Conservation (phyloP, 2,797 vertebrate genomes). For the Sebastiscus tertius region DNA sequence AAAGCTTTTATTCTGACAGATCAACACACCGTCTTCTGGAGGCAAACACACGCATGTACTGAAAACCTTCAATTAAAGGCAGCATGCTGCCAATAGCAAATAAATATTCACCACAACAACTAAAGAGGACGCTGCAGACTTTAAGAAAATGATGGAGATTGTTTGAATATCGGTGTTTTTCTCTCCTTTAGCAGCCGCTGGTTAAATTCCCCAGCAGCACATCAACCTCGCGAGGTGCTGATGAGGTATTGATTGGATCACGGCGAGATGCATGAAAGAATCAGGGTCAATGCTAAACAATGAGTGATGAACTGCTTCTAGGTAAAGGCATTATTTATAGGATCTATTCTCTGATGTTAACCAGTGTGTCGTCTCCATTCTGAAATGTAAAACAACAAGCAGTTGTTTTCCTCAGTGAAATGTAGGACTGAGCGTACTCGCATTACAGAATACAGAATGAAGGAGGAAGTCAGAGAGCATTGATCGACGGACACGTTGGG, state of each 20-base stretch:
- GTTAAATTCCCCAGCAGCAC: slow-evolving; percentile 11
- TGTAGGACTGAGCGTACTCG: background rate
- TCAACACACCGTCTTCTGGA: background rate
- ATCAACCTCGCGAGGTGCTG: background rate
- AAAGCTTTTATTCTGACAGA: background rate
- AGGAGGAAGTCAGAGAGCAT: background rate
- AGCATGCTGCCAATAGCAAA: background rate
- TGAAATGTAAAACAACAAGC: background rate
- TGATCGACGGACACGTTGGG: background rate
- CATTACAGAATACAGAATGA: background rate
- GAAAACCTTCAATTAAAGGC: background rate
- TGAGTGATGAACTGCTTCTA: background rate
- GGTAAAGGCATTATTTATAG: background rate
- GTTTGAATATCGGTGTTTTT: background rate
- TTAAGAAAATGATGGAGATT: background rate
- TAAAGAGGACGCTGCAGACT: background rate
- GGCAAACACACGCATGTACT: too few species aligned
- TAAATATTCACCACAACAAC: background rate
- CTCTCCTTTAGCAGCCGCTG: background rate
- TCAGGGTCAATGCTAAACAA: slow-evolving; percentile 12
- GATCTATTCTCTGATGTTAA: background rate
- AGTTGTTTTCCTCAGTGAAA: background rate
- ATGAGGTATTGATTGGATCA: slow-evolving; percentile 42
- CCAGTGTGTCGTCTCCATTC: background rate
- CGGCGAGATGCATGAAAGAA: background rate